Evolutionary conservation across 2,888 invertebrate genomes (phyloP).

Genomic region (Lathronympha strigana): DNA sequence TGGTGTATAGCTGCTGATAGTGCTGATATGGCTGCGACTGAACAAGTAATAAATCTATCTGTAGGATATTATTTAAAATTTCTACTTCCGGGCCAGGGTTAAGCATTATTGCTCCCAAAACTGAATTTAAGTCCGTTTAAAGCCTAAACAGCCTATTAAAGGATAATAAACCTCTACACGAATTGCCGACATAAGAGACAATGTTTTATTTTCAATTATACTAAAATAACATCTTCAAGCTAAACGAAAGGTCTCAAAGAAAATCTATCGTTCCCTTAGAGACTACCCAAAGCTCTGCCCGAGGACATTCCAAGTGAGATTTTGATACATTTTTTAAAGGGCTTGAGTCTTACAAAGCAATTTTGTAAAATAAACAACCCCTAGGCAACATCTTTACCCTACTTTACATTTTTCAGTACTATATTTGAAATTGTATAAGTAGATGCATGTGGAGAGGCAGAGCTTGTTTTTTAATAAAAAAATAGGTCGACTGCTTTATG

Average conservation of each 20-base stretch:
- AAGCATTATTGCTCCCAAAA: too few relatives aligned
- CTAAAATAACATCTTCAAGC: conserved; percentile 21
- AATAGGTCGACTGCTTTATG: conserved; percentile 23
- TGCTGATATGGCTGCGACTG: too few relatives aligned
- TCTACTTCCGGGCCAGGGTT: too few relatives aligned
- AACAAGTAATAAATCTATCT: too few relatives aligned
- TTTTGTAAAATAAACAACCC: conserved; percentile 76
- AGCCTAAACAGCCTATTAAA: too few relatives aligned
- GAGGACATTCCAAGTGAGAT: conserved; percentile 47
- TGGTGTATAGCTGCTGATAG: too few relatives aligned
- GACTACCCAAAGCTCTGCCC: conserved; percentile 12
- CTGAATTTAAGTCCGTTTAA: too few relatives aligned
- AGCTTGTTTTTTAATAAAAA: conserved; percentile 22
- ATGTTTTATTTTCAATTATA: conserved; percentile 20
- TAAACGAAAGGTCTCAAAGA: not conserved
- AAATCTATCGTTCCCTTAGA: conserved; percentile 19
- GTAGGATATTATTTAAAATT: too few relatives aligned
- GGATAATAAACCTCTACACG: too few relatives aligned
- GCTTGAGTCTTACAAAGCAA: conserved; percentile 72
- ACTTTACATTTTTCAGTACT: conserved; percentile 28
- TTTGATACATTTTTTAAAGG: conserved; percentile 71
- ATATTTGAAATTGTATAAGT: conserved; percentile 26
- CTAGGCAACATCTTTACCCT: not conserved
- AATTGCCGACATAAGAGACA: not conserved
- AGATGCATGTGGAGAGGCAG: conserved; percentile 11